Base-by-base conservation (phyloP, 2,113 vertebrate species). In the Ovibos moschatus region DNA sequence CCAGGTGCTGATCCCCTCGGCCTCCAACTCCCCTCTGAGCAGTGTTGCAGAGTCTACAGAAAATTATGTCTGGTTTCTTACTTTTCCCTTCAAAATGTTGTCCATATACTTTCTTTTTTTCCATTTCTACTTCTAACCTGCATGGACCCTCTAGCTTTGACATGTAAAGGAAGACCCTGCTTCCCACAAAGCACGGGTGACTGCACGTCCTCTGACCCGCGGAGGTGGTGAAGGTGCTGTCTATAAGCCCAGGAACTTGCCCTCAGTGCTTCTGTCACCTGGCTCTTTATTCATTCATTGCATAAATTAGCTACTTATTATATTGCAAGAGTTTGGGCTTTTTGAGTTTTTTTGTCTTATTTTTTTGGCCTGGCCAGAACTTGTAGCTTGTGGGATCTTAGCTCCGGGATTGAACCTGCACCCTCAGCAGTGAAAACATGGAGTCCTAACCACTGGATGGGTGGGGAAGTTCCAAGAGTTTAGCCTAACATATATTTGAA, bases 1-100 rank as follows among this genome's bases (percentile, higher is more conserved):
- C 0, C 3, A 89, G 51, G 33, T 7, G 2, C 8, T 14, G 5
- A n/a, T 74, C n/a, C 9, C 19, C 47, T 78, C 7, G 0, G 21
- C 55, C 8, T 51, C 64, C 33, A 33, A 21, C 33, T 67, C 74
- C 25, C 21, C 36, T 17, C 30, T 58, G 33, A 62, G 19, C 50
- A 51, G 28, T 36, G 47, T 2, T 27, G 53, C 17, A 15, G 74
- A 40, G 25, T 47, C 64, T 45, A 64, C 64, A 86, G 94, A 91
- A 95, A 91, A 40, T 23, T 50, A 43, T 30, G 57, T 88, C 57
- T 36, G 7, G 27, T 5, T 36, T 36, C 36, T 87, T 47, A 47
- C 21, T 57, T 79, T 43, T 76, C 40, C 30, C 67, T 43, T 67
- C 51, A 57, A 87, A 90, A 71, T 43, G 9, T 19, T 62, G 25